Evolutionary conservation across 2,888 invertebrate species (phyloP), one percentile per base, ranked within the genome.

Genomic region (Acanthosepion lycidas): DNA sequence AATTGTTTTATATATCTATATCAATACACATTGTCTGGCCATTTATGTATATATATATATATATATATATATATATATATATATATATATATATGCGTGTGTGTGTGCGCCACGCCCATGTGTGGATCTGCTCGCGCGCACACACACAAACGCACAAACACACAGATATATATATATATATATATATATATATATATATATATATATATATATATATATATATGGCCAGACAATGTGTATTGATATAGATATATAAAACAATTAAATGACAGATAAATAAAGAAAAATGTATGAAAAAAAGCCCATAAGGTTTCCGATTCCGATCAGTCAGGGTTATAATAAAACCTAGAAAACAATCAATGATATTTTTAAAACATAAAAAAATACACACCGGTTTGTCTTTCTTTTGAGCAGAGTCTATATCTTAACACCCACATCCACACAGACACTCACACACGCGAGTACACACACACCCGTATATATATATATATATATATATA

Each of bases 1-100:
- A 23, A 49, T 0, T 42, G 6, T 0, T 15, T 20, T 33, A 26
- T 28, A 6, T 9, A 23, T 49, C 3, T 49, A 5, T 92, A 12
- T 49, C 8, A 51, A 9, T 5, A 15, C 20, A 23, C 0, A 8
- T 42, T 23, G 4, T 42, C 20, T 92, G 0, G 26, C 4, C 8
- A 23, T 92, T 0, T 48, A 42, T 48, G 49, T 92, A 28, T 92
- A 92, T 92, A 51, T 48, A 48, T 92, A 28, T 92, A 92, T 92
- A 51, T 49, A 92, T 48, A 51, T 48, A 92, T 28, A n/a, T 92
- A 92, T 92, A 51, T 92, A 51, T 92, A n/a, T 92, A 51, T 92
- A 6, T 92, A 28, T 26, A 0, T 28, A 26, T 59, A 20, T 59
- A 5, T 59, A 20, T 59, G 23, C 26, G 26, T 26, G 6, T 18